Conservation (phyloP, 1,140 invertebrate species). For the Lordiphosa stackelbergi region DNA sequence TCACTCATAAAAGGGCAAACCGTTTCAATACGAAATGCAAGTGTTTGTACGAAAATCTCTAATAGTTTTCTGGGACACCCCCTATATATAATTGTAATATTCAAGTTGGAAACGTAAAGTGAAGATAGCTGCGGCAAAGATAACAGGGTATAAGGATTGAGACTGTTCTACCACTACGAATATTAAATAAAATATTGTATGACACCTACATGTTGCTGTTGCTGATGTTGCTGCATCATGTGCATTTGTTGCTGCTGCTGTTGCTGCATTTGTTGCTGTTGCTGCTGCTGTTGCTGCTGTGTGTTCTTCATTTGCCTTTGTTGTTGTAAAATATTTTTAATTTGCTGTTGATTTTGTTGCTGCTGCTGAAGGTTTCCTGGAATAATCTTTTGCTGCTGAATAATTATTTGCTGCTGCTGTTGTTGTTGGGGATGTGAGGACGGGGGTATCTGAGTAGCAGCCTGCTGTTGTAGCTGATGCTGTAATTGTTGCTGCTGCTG, state of each 20-base stretch:
- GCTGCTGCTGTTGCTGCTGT: constrained; percentile 63
- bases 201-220: constrained; percentile 27
- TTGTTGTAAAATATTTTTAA: constrained; percentile 63
- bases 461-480: constrained; percentile 29
- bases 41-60: no score
- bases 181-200: not conserved
- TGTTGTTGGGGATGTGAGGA: constrained; percentile 44
- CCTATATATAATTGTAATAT: no score
- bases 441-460: constrained; percentile 26
- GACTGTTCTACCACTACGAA: no score
- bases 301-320: constrained; percentile 53
- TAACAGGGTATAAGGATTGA: no score
- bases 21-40: no score
- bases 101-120: no score
- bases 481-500: constrained; percentile 25
- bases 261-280: constrained; percentile 62
- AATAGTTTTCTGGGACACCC: no score
- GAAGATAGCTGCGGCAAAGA: no score
- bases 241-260: constrained; percentile 60
- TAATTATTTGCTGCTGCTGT: constrained; percentile 51
- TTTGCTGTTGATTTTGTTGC: constrained; percentile 52
- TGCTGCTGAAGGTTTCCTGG: constrained; percentile 55
- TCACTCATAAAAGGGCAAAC: no score
- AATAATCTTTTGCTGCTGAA: constrained; percentile 64
- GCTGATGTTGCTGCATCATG: constrained; percentile 15